Evolutionary conservation across 2,797 vertebrate genomes (phyloP).

Genomic region (Ceryle rudis): DNA sequence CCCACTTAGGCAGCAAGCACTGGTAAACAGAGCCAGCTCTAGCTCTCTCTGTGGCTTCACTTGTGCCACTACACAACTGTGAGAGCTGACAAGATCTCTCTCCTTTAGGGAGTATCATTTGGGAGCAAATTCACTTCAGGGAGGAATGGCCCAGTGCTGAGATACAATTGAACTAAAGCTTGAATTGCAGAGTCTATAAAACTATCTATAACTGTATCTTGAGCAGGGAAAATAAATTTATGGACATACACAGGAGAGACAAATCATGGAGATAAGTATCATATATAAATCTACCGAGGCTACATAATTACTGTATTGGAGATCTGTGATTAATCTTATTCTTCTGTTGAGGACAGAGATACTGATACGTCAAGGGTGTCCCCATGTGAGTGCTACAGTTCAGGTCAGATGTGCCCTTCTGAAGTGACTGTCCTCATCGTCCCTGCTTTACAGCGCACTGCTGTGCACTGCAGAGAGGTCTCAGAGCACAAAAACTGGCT

Average conservation of each 20-base stretch:
- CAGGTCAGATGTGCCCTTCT: neutral
- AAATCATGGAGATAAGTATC: neutral
- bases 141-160: neutral
- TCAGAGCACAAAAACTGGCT: neutral
- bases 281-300: neutral
- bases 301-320: neutral
- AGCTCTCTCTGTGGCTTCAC: neutral
- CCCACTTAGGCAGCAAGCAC: neutral
- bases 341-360: neutral
- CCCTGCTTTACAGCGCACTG: neutral
- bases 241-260: neutral
- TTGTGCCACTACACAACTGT: neutral
- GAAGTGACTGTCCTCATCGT: rapidly evolving
- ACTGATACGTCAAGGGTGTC: neutral
- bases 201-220: neutral
- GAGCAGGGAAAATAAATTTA: neutral
- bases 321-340: neutral
- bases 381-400: neutral
- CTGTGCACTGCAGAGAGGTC: neutral
- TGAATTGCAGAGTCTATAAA: neutral
- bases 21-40: neutral
- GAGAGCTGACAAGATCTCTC: neutral
- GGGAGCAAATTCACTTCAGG: neutral
- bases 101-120: neutral
- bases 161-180: neutral